These are phyloP conservation scores for Agrilus planipennis DNA, from an alignment of 1,140 invertebrate species.

Conservation along the genomic window DNA sequence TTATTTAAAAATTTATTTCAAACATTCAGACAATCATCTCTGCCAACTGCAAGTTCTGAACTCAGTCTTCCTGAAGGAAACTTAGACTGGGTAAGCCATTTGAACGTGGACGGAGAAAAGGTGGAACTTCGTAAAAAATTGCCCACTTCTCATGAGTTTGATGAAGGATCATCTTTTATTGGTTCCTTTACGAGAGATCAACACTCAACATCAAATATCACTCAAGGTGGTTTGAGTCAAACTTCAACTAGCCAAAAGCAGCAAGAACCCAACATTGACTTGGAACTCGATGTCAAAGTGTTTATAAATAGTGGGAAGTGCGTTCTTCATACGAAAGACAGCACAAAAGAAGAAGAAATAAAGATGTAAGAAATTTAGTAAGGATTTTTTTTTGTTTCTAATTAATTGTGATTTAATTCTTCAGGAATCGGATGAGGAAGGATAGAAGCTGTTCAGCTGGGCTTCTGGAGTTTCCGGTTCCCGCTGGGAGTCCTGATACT, in stretches of 20 bases:
- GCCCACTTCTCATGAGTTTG: conserved; percentile 28
- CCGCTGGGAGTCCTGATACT: conserved; percentile 37
- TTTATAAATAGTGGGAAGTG: conserved; percentile 95
- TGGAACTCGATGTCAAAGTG: conserved; percentile 93
- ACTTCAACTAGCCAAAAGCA: conserved; percentile 43
- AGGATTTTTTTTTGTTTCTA: background rate
- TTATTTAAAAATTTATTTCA: too few species aligned
- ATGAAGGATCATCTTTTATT: conserved; percentile 22
- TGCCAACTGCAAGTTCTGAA: conserved; percentile 58
- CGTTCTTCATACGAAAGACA: conserved; percentile 87
- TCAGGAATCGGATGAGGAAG: conserved; percentile 45
- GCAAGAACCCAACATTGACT: conserved; percentile 89
- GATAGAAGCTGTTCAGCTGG: conserved; percentile 60
- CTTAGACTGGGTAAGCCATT: conserved; percentile 44
- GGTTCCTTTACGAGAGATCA: conserved; percentile 17
- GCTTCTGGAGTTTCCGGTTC: conserved; percentile 48
- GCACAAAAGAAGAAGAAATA: conserved; percentile 55
- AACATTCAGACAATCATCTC: conserved; percentile 54
- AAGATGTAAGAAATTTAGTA: conserved; percentile 36
- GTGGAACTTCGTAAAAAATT: conserved; percentile 50
- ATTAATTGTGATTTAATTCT: background rate
- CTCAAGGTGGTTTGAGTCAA: conserved; percentile 2
- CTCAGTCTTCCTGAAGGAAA: conserved; percentile 47
- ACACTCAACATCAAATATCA: conserved; percentile 4
- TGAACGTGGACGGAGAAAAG: conserved; percentile 51